Evolutionary conservation across 2,113 vertebrate genomes (phyloP).

Genomic region (Alaudala cheleensis): DNA sequence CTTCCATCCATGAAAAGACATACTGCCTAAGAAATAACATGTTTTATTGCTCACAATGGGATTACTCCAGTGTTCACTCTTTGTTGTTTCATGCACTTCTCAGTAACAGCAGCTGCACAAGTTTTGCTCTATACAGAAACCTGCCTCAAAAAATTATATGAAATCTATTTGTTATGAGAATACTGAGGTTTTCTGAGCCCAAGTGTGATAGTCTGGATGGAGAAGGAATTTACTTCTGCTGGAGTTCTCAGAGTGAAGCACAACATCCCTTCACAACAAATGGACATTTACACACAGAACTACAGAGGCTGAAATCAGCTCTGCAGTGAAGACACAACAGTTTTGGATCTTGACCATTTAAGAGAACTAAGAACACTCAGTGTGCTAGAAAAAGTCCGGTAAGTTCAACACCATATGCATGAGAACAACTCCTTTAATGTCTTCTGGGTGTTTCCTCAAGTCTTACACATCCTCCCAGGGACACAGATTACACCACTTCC

Average conservation of each 20-base stretch:
- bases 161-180: not conserved
- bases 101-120: not conserved
- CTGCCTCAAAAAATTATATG: not conserved
- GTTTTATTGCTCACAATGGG: not conserved
- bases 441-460: not conserved
- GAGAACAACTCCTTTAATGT: not conserved
- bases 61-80: not conserved
- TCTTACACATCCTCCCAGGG: not conserved
- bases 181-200: not conserved
- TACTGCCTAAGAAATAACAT: not conserved
- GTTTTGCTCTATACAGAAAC: not conserved
- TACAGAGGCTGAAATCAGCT: not conserved
- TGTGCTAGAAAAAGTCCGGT: not conserved
- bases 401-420: not conserved
- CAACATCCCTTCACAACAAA: not conserved
- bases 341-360: not conserved
- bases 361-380: not conserved
- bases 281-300: not conserved
- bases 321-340: not conserved
- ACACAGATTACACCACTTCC: not conserved
- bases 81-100: not conserved
- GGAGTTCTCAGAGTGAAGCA: not conserved
- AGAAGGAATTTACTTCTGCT: not conserved
- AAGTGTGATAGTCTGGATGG: rapidly evolving
- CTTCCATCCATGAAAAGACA: not conserved